phyloP scores from a whole-genome alignment of 2,797 vertebrate species.

The Hipposideros larvatus region DNA sequence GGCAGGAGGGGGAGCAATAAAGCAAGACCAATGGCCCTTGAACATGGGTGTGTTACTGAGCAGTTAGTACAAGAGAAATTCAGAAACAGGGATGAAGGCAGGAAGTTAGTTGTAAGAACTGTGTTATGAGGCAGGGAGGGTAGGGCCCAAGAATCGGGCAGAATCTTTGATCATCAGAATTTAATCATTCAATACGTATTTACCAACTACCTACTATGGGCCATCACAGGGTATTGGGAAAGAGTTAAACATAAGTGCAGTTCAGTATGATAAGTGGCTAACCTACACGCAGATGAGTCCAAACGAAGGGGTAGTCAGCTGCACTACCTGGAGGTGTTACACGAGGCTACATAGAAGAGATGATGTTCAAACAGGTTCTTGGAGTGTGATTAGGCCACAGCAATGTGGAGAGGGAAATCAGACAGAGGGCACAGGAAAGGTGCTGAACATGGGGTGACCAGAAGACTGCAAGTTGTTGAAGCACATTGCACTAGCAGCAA shows the following conservation, averaged over 20 bases:
- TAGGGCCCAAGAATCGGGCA: background rate
- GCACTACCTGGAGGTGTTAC: background rate
- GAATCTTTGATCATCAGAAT: background rate
- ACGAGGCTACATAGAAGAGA: background rate
- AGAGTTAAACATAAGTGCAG: background rate
- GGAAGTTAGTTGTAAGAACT: background rate
- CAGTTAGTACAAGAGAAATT: background rate
- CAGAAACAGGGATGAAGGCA: background rate
- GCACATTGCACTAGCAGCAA: background rate
- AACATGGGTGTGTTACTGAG: background rate
- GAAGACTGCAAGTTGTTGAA: background rate
- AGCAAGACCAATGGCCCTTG: background rate
- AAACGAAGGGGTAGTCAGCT: background rate
- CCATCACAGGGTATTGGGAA: background rate
- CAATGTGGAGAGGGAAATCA: background rate
- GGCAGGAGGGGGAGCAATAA: background rate
- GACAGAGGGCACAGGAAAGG: background rate
- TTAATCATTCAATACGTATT: slow-evolving; percentile 14
- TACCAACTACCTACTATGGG: background rate
- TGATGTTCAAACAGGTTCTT: background rate
- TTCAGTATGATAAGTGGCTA: background rate
- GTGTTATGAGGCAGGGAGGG: background rate
- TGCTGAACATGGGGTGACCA: background rate
- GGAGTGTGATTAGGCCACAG: background rate
- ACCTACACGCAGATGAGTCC: background rate